Evolutionary conservation across 2,113 vertebrate genomes (phyloP).

Genomic region (Istiophorus platypterus): DNA sequence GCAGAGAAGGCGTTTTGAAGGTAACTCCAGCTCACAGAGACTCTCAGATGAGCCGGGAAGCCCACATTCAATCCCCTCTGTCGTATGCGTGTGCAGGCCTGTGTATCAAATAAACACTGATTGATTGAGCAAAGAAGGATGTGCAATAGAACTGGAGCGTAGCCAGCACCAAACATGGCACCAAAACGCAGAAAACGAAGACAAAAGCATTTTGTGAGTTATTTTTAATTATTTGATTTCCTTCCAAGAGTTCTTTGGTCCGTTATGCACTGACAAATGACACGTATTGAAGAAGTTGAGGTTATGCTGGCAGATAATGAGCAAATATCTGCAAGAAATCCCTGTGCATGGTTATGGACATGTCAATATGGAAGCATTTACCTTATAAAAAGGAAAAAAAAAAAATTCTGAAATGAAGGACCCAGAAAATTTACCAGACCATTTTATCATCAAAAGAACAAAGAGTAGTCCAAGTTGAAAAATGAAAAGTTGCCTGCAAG

Average conservation of each 20-base stretch:
- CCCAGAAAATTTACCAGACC: fast-evolving
- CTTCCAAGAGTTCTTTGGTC: not conserved
- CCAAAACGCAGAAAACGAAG: not conserved
- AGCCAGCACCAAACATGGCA: not conserved
- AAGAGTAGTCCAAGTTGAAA: not conserved
- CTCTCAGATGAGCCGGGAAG: not conserved
- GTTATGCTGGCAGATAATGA: not conserved
- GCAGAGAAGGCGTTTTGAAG: not conserved
- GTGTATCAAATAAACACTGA: constrained; percentile 1
- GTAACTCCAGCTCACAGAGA: not conserved
- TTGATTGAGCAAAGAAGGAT: constrained; percentile 12
- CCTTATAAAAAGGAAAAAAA: not conserved
- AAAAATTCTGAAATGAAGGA: fast-evolving
- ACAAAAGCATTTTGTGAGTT: not conserved
- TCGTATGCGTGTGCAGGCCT: not conserved
- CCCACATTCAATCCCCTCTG: not conserved
- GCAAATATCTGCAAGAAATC: not conserved
- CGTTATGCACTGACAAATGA: not conserved
- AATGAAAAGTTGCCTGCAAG: constrained; percentile 1
- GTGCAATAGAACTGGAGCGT: not conserved
- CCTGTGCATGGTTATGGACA: no score
- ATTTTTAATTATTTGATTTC: not conserved
- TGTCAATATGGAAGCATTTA: not conserved
- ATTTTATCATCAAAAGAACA: not conserved
- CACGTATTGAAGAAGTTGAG: not conserved